phyloP scores from a whole-genome alignment of 2,888 invertebrate species.

The Lysandra bellargus region DNA sequence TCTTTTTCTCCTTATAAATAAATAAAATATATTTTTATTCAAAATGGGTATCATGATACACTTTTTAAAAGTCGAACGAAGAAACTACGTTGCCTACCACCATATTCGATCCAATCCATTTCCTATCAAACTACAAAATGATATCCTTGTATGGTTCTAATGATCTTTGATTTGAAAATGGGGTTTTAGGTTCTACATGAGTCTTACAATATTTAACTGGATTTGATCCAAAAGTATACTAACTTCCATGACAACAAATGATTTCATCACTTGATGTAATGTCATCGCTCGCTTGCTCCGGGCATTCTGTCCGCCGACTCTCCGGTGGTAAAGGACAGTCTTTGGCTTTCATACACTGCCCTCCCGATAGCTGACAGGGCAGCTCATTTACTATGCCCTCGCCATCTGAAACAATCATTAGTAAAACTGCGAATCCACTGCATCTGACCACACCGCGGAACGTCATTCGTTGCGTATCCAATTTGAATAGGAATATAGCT shows the following conservation, averaged over 20 bases:
- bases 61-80: no score
- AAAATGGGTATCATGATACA: no score
- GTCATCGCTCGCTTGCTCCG: constrained; percentile 40
- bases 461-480: no score
- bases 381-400: constrained; percentile 37
- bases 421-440: background rate
- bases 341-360: constrained; percentile 40
- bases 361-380: constrained; percentile 43
- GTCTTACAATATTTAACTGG: no score
- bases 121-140: no score
- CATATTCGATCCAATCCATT: no score
- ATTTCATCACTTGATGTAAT: background rate
- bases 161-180: background rate
- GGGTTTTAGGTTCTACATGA: background rate
- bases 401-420: background rate
- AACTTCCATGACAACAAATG: constrained; percentile 47
- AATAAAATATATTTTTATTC: no score
- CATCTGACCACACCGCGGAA: no score
- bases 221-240: constrained; percentile 33
- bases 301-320: constrained; percentile 42
- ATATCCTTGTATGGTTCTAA: no score
- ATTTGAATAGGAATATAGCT: no score
- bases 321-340: constrained; percentile 41
- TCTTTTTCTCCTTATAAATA: no score
- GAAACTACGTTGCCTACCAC: no score